These are phyloP conservation scores for Laothoe populi DNA, from an alignment of 2,888 invertebrate genomes.

Conservation along the genomic window DNA sequence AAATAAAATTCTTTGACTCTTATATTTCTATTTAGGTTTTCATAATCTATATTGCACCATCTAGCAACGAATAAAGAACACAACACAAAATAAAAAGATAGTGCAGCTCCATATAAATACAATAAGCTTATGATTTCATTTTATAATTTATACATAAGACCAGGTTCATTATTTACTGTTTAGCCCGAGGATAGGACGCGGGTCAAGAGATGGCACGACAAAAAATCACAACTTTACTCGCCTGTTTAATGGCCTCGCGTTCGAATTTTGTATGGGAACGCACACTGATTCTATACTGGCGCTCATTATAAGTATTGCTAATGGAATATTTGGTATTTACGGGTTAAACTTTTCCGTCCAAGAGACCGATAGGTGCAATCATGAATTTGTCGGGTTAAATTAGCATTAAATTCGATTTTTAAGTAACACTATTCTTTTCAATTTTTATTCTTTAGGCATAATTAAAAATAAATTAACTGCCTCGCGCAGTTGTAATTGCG, in stretches of 20 bases:
- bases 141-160: slow-evolving; percentile 68
- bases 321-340: slow-evolving; percentile 21
- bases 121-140: slow-evolving; percentile 65
- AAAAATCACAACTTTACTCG: slow-evolving; percentile 57
- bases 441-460: too few species aligned
- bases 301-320: slow-evolving; percentile 35
- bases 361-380: background rate
- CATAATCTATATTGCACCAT: background rate
- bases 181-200: slow-evolving; percentile 61
- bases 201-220: slow-evolving; percentile 68
- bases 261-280: slow-evolving; percentile 50
- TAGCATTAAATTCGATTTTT: too few species aligned
- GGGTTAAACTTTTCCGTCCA: background rate
- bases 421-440: too few species aligned
- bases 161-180: slow-evolving; percentile 73
- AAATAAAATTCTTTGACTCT: too few species aligned
- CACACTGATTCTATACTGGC: slow-evolving; percentile 35
- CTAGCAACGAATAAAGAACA: background rate
- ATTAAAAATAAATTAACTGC: too few species aligned
- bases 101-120: slow-evolving; percentile 49
- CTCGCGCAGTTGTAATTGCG: too few species aligned
- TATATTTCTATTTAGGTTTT: too few species aligned
- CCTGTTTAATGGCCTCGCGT: slow-evolving; percentile 51
- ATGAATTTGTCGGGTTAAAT: background rate
- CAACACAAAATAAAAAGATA: slow-evolving; percentile 29